Conservation (phyloP, 2,113 vertebrate genomes). For the Syngnathus scovelli region DNA sequence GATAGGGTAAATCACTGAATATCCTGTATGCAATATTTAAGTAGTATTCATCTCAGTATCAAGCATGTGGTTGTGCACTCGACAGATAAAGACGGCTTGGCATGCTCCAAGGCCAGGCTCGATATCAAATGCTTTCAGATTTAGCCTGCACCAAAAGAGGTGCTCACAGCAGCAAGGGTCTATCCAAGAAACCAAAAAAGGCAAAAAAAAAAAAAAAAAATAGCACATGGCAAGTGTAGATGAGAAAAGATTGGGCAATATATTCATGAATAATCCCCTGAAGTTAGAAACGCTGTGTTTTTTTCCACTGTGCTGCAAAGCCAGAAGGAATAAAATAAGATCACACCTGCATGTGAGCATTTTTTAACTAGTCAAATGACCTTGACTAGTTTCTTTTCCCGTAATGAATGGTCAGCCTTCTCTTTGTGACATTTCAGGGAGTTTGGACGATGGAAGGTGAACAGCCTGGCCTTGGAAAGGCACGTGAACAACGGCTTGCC, state of each 20-base stretch:
- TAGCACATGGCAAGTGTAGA: conserved; percentile 16
- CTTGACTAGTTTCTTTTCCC: neutral
- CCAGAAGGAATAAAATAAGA: conserved; percentile 36
- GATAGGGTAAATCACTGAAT: neutral
- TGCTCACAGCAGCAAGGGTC: conserved; percentile 44
- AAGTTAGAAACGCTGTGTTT: conserved; percentile 37
- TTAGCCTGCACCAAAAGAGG: conserved; percentile 22
- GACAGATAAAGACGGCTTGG: conserved; percentile 57
- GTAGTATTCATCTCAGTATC: conserved; percentile 49
- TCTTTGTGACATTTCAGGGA: conserved; percentile 70
- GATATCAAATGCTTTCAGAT: conserved; percentile 50
- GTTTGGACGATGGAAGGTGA: conserved; percentile 82
- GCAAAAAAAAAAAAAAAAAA: neutral
- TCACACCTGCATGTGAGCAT: neutral
- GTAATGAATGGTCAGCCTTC: neutral
- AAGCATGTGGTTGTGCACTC: conserved; percentile 42
- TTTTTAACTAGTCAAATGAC: neutral
- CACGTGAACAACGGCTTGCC: conserved; percentile 74
- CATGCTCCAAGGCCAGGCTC: conserved; percentile 42
- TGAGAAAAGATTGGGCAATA: conserved; percentile 55
- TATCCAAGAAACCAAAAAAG: conserved; percentile 19
- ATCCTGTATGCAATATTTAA: conserved; percentile 31
- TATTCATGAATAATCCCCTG: conserved; percentile 52
- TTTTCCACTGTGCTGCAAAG: conserved; percentile 39
- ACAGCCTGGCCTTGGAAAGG: conserved; percentile 77